These are phyloP conservation scores for Pseudomyrmex flavicornis DNA, from an alignment of 1,140 invertebrate genomes.

Conservation along the genomic window DNA sequence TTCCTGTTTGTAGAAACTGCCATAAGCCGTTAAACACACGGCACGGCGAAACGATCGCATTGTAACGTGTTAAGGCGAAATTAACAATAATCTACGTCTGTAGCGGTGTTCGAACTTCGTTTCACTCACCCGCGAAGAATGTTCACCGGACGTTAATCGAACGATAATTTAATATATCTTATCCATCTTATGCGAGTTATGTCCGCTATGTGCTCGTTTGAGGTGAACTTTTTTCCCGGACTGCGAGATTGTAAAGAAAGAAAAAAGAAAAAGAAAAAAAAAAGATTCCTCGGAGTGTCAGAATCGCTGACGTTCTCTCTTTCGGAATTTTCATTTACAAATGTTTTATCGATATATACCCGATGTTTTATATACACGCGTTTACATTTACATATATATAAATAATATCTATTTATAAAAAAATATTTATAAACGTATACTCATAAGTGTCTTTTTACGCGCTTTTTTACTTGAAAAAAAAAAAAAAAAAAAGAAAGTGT, in stretches of 20 bases:
- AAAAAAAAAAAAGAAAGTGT: background rate
- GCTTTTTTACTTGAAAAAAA: background rate
- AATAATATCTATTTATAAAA: background rate
- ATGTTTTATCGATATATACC: conserved; percentile 4
- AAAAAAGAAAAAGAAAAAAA: background rate
- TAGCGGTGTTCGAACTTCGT: conserved; percentile 67
- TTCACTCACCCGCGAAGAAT: conserved; percentile 42
- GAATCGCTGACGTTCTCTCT: background rate
- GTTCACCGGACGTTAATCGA: conserved; percentile 40
- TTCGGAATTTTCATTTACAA: background rate
- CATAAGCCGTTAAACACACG: background rate
- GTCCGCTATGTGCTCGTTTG: background rate
- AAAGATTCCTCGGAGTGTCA: conserved; percentile 1
- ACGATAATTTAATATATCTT: background rate
- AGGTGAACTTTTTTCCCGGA: background rate
- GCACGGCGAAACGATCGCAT: conserved; percentile 57
- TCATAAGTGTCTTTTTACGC: background rate
- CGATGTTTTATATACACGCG: no score
- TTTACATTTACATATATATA: no score
- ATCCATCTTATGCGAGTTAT: no score
- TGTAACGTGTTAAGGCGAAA: conserved; percentile 71
- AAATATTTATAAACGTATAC: background rate
- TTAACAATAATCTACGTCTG: conserved; percentile 67
- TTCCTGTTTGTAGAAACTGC: conserved; percentile 22
- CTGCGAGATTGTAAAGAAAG: conserved; percentile 7